Base-by-base conservation (phyloP, 2,113 vertebrate genomes). In the Ptilorrhoa leucosticta region DNA sequence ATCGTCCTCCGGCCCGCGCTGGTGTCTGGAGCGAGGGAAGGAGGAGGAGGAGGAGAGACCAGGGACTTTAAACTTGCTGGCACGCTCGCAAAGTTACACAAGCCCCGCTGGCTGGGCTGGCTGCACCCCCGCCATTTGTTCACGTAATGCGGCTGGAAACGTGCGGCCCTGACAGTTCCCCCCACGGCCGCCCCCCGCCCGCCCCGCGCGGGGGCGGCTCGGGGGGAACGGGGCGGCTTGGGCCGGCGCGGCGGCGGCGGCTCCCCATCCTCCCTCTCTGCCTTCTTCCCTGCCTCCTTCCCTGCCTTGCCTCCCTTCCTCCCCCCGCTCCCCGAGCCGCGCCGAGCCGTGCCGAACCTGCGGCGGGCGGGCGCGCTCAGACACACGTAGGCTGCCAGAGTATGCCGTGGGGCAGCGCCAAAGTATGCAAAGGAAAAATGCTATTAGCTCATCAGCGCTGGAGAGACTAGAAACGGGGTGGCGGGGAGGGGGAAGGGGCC, bases 31-130 rank as follows among this genome's bases (percentile, higher is more conserved):
- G 93, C 87, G 78, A 93, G 95, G 71, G 95, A 91, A 94, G 83
- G 71, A 93, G 97, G 91, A 96, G 81, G 69, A 91, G 97, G 96
- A 97, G 89, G 93, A 94, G 95, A 95, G 93, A 92, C 63, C 92
- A 93, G 96, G 97, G 97, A 96, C 97, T 98, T 98, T 98, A 98
- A 98, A 97, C 96, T 97, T 97, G 97, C 97, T 98, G 98, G 97
- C 98, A 96, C 89, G 53, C 96, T 97, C 96, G 97, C 97, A 98
- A 98, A 98, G 98, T 98, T 98, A 97, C 98, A 98, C 97, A 98
- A 98, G 98, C 97, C 68, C 95, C 91, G 94, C 93, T 97, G 94
- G 94, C 97, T 81, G 93, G 89, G 93, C 89, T 97, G 94, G 90
- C 97, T 79, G 94, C 96, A 92, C 93, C 96, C 94, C 94, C 90